Conservation (phyloP, 1,140 invertebrate species). For the Nasonia giraulti region DNA sequence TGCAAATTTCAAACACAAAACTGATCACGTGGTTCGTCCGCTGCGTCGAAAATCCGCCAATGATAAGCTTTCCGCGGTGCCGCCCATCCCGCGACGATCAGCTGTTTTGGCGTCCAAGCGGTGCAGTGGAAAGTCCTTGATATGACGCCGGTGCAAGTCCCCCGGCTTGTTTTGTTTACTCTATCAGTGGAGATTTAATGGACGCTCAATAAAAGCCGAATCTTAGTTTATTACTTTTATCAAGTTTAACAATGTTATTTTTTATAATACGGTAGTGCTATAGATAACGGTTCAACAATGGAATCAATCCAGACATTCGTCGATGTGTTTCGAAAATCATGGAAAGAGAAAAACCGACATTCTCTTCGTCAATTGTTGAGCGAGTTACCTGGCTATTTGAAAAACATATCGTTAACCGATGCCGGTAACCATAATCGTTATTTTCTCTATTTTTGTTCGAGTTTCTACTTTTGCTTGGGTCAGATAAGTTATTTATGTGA, state of each 20-base stretch:
- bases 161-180: too few species aligned
- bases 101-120: background rate
- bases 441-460: constrained; percentile 17
- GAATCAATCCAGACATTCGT: constrained; percentile 58
- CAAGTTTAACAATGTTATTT: too few species aligned
- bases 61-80: background rate
- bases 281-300: constrained; percentile 51
- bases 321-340: constrained; percentile 51
- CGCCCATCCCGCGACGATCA: background rate
- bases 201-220: too few species aligned
- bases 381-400: constrained; percentile 53
- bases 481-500: background rate
- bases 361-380: constrained; percentile 53
- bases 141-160: too few species aligned
- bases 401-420: constrained; percentile 55
- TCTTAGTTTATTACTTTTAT: too few species aligned
- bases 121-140: too few species aligned
- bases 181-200: too few species aligned
- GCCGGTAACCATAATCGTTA: constrained; percentile 53
- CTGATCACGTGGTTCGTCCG: background rate
- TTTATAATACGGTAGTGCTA: background rate
- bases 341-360: constrained; percentile 27
- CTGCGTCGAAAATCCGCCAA: background rate
- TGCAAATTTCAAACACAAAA: background rate
- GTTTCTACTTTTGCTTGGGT: background rate